Conservation (phyloP, 2,797 vertebrate species). For the Tapera naevia region DNA sequence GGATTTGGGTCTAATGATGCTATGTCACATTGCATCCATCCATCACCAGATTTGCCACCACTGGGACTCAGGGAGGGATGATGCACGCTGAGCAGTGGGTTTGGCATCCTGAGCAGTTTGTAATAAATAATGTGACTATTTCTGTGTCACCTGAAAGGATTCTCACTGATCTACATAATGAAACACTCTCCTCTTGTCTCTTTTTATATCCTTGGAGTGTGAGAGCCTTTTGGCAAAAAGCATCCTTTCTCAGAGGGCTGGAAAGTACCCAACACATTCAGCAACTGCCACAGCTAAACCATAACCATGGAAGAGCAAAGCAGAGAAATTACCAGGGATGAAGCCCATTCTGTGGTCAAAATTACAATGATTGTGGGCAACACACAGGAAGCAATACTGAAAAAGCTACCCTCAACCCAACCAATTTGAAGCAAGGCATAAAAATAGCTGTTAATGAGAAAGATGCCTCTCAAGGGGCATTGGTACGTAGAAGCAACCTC, state of each 20-base stretch:
- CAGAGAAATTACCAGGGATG: not conserved
- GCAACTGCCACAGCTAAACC: not conserved
- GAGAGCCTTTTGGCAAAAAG: not conserved
- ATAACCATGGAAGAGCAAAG: not conserved
- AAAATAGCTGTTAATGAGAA: not conserved
- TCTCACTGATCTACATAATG: not conserved
- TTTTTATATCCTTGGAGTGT: not conserved
- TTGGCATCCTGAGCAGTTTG: not conserved
- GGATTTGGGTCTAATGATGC: not conserved
- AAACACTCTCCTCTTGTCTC: not conserved
- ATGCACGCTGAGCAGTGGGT: not conserved
- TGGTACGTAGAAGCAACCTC: fast-evolving
- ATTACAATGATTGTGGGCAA: not conserved
- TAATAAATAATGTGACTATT: not conserved
- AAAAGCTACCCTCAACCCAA: not conserved
- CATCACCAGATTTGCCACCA: not conserved
- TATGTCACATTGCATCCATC: not conserved
- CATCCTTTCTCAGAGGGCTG: fast-evolving
- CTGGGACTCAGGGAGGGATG: fast-evolving
- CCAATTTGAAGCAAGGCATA: not conserved
- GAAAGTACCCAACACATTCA: not conserved
- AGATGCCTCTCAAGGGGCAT: not conserved
- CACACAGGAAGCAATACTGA: fast-evolving
- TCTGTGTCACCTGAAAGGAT: not conserved
- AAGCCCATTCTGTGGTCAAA: not conserved